Evolutionary conservation across 2,888 invertebrate species (phyloP).

Genomic region (Pammene fasciana): DNA sequence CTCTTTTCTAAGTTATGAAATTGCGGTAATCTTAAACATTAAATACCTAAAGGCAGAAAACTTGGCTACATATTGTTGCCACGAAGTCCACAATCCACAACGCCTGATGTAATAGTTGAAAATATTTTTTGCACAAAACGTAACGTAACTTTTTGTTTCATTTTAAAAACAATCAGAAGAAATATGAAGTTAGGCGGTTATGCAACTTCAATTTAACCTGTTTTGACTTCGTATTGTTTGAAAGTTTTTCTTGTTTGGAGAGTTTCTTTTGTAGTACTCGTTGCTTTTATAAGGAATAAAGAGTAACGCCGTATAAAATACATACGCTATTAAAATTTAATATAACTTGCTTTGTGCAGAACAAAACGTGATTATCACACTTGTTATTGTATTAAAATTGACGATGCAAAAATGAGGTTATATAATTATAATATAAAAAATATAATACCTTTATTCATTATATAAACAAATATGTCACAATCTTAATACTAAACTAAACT

Average conservation of each 20-base stretch:
- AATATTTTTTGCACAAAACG: conserved; percentile 3
- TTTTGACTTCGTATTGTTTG: conserved; percentile 2
- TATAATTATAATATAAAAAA: too few relatives aligned
- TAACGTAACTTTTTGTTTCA: conserved; percentile 6
- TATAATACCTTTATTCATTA: too few relatives aligned
- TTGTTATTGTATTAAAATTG: too few relatives aligned
- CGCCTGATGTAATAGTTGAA: conserved; percentile 17
- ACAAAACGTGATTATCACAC: background rate
- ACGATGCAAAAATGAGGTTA: too few relatives aligned
- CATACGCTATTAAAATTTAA: background rate
- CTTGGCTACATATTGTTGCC: background rate
- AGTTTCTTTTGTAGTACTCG: background rate
- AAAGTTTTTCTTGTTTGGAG: conserved; percentile 1
- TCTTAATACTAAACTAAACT: too few relatives aligned
- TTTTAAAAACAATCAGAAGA: background rate
- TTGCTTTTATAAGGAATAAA: background rate
- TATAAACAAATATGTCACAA: too few relatives aligned
- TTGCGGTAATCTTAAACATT: background rate
- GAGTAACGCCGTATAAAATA: conserved; percentile 4
- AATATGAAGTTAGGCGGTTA: background rate
- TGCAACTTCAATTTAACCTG: background rate
- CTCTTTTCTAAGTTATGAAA: conserved; percentile 14
- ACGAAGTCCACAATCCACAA: background rate
- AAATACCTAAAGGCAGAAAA: conserved; percentile 7
- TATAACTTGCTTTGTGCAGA: background rate